Evolutionary conservation across 2,888 invertebrate genomes (phyloP), one percentile per base, ranked within the genome.

Genomic region (Deilephila elpenor): DNA sequence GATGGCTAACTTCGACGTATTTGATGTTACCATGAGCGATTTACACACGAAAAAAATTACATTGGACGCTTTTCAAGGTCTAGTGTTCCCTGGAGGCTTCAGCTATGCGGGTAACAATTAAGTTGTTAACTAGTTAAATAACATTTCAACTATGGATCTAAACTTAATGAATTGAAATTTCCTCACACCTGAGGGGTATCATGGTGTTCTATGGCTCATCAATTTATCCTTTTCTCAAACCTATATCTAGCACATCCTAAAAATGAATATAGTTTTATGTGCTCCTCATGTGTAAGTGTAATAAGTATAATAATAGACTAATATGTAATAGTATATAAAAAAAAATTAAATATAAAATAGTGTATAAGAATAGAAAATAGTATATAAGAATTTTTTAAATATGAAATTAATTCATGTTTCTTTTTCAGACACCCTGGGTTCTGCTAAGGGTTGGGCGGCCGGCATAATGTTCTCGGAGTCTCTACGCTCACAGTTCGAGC

Each of bases 401-500:
- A 3, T 29, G 14, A 53, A 8, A 20, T 29, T 29, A 61, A 71
- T 71, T 59, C 0, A 60, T 59, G 53, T 71, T 76, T 75, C 61
- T 61, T 56, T 19, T 80, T 77, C 87, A 97, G 98, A 98, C 89
- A 99, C 99, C 0, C 95, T 99, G 71, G 99, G 99, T 6, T 99
- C 99, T 0, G 99, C 98, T 0, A 99, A 99, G 94, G 99, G 99
- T 59, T 99, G 99, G 99, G 99, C 99, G 0, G 99, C 98, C 0
- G 97, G 98, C 78, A 97, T 99, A 62, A 91, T 97, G 59, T 98
- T 98, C 89, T 97, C 98, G 81, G 95, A 96, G 14, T 93, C 95
- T 3, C 89, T 99, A n/a, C 95, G 95, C 77, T 92, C 96, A 0
- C 98, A 99, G 88, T 97, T 99, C 80, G 92, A 96, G 32, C 94